Conservation (phyloP, 2,113 vertebrate species). For the Peucedramus taeniatus region DNA sequence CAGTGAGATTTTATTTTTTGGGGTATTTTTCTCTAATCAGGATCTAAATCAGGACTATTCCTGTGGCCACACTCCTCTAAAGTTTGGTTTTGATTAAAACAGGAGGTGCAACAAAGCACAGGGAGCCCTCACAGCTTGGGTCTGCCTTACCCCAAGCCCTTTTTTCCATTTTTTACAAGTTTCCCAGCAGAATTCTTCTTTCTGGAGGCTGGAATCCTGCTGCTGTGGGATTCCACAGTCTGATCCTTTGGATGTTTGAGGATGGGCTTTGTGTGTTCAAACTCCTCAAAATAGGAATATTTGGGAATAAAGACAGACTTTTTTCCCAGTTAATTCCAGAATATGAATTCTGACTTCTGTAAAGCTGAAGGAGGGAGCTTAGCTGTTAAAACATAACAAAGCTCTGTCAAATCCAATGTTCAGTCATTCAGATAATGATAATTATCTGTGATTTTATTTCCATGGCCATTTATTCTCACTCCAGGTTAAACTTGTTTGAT, state of each 20-base stretch:
- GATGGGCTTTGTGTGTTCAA: not conserved
- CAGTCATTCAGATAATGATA: not conserved
- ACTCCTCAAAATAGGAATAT: not conserved
- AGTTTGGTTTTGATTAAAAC: not conserved
- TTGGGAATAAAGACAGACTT: not conserved
- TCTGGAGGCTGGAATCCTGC: not conserved
- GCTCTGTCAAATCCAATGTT: not conserved
- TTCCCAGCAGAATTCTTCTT: not conserved
- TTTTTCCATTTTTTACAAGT: not conserved
- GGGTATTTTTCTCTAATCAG: not conserved
- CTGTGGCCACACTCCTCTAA: not conserved
- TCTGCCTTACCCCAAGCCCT: too few species aligned
- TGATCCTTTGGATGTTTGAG: not conserved
- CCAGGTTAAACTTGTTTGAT: not conserved
- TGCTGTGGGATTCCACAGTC: fast-evolving
- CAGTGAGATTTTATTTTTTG: not conserved
- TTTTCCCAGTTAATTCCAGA: not conserved
- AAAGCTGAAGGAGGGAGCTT: not conserved
- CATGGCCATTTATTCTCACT: not conserved
- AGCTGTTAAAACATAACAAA: not conserved
- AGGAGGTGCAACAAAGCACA: not conserved
- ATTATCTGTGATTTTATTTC: not conserved
- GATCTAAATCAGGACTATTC: not conserved
- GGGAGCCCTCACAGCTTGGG: not conserved
- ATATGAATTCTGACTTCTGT: not conserved